phyloP scores from a whole-genome alignment of 2,888 invertebrate species.

The Papilio protenor region DNA sequence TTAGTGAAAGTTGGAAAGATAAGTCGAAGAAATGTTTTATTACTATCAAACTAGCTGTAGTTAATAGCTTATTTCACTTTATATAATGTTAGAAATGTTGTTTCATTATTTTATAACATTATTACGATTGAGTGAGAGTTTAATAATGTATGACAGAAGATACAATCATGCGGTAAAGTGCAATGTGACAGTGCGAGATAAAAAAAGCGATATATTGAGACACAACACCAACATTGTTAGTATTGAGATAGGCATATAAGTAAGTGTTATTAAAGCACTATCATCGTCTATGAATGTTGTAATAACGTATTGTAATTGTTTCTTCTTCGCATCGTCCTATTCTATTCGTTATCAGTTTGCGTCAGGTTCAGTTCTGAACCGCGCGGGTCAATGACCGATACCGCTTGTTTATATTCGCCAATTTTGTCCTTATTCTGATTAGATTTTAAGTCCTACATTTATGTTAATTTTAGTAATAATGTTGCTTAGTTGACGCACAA shows the following conservation, averaged over 20 bases:
- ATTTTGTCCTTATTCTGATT: slow-evolving; percentile 25
- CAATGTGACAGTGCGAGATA: slow-evolving; percentile 6
- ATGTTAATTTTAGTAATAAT: background rate
- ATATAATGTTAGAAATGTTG: slow-evolving; percentile 32
- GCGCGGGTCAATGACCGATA: slow-evolving; percentile 36
- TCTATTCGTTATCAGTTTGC: slow-evolving; percentile 32
- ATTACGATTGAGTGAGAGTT: background rate
- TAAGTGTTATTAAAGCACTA: background rate
- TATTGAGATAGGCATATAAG: no score
- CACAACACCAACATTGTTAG: no score
- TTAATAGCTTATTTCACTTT: slow-evolving; percentile 40
- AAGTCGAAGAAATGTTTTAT: slow-evolving; percentile 40
- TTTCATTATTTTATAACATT: slow-evolving; percentile 35
- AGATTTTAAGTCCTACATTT: background rate
- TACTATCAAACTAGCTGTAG: slow-evolving; percentile 30
- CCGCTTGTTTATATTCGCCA: slow-evolving; percentile 16
- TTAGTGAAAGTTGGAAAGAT: slow-evolving; percentile 42
- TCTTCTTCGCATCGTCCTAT: slow-evolving; percentile 11
- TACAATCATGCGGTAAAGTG: slow-evolving; percentile 26
- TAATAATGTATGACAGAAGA: background rate
- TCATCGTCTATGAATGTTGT: background rate
- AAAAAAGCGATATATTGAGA: background rate
- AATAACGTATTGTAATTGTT: slow-evolving; percentile 27
- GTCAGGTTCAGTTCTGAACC: background rate
- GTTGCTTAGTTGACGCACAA: no score